Evolutionary conservation across 2,888 invertebrate genomes (phyloP), one percentile per base, ranked within the genome.

Genomic region (Lordiphosa andalusiaca): DNA sequence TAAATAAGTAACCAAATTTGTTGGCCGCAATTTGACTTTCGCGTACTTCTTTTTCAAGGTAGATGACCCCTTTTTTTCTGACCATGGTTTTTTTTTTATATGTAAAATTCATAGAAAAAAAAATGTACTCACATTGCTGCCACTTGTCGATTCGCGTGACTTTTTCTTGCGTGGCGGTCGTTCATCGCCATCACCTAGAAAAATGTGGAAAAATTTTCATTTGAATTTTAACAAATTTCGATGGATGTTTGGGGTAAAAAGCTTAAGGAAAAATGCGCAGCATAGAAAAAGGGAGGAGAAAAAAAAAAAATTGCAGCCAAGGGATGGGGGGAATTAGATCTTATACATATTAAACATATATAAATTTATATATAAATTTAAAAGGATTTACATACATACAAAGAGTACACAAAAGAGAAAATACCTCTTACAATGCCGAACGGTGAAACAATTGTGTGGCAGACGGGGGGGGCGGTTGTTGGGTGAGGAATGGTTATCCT

Each of bases 81-180:
- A 19, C 19, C 4, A 4, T 19, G 19, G 2, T 19, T 19, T 19
- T 4, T 19, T 4, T 19, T 4, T 19, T n/a, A n/a, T n/a, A 19
- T 19, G 4, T 19, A 19, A 4, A 16, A 16, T 16, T 16, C 16
- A 19, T 19, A 19, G 19, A 19, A 25, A 25, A 7, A 2, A 7
- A 9, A 2, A 30, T 30, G 2, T 75, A 87, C 87, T 87, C 62
- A 86, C 86, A 82, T 80, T 86, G 72, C 74, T 85, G 66, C 75
- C 86, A 81, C 76, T 86, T 21, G 30, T 30, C 4, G 87, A 72
- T 62, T 88, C 90, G 68, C 89, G 88, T 56, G 83, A 58, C 69
- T 87, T 89, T 84, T 89, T 89, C 84, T 89, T 89, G 64, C 88
- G 86, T 44, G 89, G 88, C 67, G 87, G 89, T 56, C 88, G 80